Conservation (phyloP, 2,797 vertebrate genomes). For the Heliangelus exortis region DNA sequence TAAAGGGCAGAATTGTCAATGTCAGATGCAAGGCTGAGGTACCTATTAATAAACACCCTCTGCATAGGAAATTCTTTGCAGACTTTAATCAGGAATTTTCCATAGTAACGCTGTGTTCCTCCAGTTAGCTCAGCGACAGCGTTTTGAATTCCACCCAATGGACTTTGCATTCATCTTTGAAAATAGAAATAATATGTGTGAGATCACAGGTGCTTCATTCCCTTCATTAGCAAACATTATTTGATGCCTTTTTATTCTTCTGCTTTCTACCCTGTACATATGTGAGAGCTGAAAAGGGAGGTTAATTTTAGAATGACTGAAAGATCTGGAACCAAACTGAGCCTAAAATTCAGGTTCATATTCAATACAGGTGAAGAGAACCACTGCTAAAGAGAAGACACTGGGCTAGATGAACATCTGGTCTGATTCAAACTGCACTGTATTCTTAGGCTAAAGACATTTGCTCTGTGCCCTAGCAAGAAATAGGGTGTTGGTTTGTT, state of each 20-base stretch:
- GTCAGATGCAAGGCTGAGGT: conserved; percentile 67
- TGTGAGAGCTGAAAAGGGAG: not conserved
- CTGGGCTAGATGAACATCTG: not conserved
- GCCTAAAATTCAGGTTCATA: not conserved
- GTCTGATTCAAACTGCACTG: not conserved
- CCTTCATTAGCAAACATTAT: conserved; percentile 43
- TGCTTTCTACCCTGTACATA: not conserved
- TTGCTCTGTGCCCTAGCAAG: not conserved
- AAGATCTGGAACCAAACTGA: conserved; percentile 32
- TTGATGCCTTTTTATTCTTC: conserved; percentile 20
- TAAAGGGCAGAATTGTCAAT: conserved; percentile 73
- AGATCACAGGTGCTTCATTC: conserved; percentile 56
- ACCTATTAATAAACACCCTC: conserved; percentile 76
- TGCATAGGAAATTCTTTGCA: conserved; percentile 72
- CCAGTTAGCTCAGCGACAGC: conserved; percentile 46
- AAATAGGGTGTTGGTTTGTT: not conserved
- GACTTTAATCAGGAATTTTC: conserved; percentile 78
- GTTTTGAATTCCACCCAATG: conserved; percentile 71
- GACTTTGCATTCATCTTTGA: conserved; percentile 60
- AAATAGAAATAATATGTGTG: conserved; percentile 52
- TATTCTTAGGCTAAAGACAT: not conserved
- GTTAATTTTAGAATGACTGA: conserved; percentile 50
- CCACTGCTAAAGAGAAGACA: not conserved
- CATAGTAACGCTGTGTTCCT: conserved; percentile 72
- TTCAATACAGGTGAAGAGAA: not conserved